Evolutionary conservation across 2,113 vertebrate species (phyloP), one percentile per base, ranked within the genome.

Genomic region (Asarcornis scutulata): DNA sequence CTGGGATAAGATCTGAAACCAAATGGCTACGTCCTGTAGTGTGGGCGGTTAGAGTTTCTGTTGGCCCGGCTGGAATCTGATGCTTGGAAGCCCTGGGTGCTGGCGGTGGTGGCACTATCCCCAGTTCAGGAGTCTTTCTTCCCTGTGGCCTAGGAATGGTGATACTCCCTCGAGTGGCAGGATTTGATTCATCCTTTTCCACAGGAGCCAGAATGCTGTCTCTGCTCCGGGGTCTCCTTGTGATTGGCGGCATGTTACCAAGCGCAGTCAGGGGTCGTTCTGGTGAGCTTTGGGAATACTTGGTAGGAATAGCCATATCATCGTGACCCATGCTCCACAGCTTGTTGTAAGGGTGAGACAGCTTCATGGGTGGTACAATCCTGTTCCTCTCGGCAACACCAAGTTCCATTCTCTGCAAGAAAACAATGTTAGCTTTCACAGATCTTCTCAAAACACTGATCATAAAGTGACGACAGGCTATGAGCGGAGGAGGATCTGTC

Each of bases 81-180:
- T 97, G 97, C 95, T 98, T 99, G 72, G 97, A 73, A 1, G 96
- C 96, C 36, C 98, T 97, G 22, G 98, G 84, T 15, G 98, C 98
- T 6, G 99, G 98, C 1, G 99, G 99, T 0, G 98, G 98, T 2
- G 99, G 98, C 71, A 99, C 98, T 2, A 98, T 97, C 22, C 99
- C 98, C 58, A 99, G 97, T 73, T 99, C 99, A 0, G 99, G 98
- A 3, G 99, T 99, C 97, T 99, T 99, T 71, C 98, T 98, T 34
- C 99, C 99, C 11, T 99, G 99, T 3, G 99, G 99, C 13, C 99
- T 98, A 8, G 99, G 99, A 64, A 99, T 99, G 75, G 99, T 99
- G 95, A 99, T 99, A 95, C 96, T 99, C 36, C 98, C 95, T 17
- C 96, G 98, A 55, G 94, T 2, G 20, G 95, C 64, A 7, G 89